Base-by-base conservation (phyloP, 2,113 vertebrate species). In the Odontophorus gujanensis region DNA sequence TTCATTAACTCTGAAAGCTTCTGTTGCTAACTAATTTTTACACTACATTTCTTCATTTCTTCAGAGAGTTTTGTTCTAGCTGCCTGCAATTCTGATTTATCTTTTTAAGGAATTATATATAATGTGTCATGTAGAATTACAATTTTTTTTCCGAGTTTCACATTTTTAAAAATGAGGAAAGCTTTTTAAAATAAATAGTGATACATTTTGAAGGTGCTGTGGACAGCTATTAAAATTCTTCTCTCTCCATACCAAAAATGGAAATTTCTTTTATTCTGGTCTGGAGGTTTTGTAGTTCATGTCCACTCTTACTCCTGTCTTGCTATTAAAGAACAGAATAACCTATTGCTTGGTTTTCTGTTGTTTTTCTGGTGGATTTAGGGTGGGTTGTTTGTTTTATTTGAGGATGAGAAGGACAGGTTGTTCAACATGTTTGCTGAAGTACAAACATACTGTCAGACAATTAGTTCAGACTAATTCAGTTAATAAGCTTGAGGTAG, bases 1-100 rank as follows among this genome's bases (percentile, higher is more conserved):
- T 88, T 83, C 85, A 92, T 95, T 92, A 95, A 75, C 83, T 75
- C 72, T 83, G 57, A 42, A 92, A 53, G 87, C 16, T 81, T 87
- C 65, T 83, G 85, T 78, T 63, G 51, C 66, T 94, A 92, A 95
- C 93, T 91, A 95, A 75, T 83, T 94, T 94, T 90, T 86, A 92
- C 80, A 92, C 86, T 88, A 40, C 59, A 57, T 40, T 84, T 69
- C 22, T 78, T 81, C 6, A 68, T 89, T 86, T 81, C 89, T 90
- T 94, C 43, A 43, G 42, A 86, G 69, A 72, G 6, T 74, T 94
- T 90, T 79, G 13, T 85, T 90, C 69, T 40, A 81, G 51, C 19
- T 0, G 0, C 19, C 62, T 86, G 40, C n/a, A 92, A 80, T 78
- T 88, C 61, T 57, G 48, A 69, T 72, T 51, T 84, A 45, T 87